phyloP scores from a whole-genome alignment of 2,113 vertebrate genomes.

The Gulo gulo region DNA sequence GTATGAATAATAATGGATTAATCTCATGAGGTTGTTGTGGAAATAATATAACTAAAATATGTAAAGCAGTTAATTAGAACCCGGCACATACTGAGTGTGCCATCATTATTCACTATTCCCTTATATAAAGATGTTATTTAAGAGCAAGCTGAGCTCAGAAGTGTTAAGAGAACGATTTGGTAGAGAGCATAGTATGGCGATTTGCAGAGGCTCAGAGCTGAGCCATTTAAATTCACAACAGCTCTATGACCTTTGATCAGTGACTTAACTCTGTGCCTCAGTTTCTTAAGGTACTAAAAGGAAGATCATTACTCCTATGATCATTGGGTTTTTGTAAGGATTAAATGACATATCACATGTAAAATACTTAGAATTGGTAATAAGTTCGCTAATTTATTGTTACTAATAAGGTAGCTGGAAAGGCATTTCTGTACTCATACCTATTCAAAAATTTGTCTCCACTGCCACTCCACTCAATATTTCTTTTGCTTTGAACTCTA shows the following conservation, averaged over 20 bases:
- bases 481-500: neutral
- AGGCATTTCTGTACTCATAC: neutral
- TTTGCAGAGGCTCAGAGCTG: neutral
- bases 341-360: neutral
- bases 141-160: neutral
- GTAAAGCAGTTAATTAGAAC: neutral
- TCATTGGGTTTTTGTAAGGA: neutral
- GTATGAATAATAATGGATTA: neutral
- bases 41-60: neutral
- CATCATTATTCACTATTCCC: neutral
- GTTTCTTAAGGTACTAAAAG: neutral
- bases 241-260: neutral
- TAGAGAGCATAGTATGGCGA: neutral
- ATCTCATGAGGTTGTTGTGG: neutral
- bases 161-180: neutral
- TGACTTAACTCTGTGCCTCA: neutral
- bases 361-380: neutral
- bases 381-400: neutral
- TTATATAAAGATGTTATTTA: neutral
- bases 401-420: neutral
- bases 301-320: neutral
- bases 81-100: neutral
- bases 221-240: neutral
- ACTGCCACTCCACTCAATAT: neutral
- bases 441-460: neutral